phyloP scores from a whole-genome alignment of 2,888 invertebrate genomes.

The Chorisops tibialis region DNA sequence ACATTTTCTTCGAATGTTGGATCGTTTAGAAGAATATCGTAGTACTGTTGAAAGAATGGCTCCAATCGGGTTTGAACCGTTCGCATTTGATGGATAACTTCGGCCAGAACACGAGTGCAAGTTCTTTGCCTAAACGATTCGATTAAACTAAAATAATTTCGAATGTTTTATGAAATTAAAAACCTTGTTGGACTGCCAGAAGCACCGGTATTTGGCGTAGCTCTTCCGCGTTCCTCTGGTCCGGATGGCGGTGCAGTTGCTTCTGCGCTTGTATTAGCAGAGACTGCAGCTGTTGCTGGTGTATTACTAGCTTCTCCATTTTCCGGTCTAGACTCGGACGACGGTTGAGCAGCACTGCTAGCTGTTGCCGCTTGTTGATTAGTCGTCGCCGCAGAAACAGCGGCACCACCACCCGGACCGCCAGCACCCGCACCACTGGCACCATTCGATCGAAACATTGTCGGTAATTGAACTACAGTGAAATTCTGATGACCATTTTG shows the following conservation, averaged over 20 bases:
- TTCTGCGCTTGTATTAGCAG: constrained; percentile 2
- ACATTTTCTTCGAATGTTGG: constrained; percentile 54
- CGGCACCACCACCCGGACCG: constrained; percentile 19
- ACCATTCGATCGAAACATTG: constrained; percentile 43
- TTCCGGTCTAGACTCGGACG: background rate
- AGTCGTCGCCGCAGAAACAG: constrained; percentile 30
- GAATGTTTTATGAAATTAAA: background rate
- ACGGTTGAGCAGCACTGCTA: background rate
- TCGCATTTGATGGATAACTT: constrained; percentile 48
- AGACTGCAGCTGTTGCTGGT: background rate
- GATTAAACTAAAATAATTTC: background rate
- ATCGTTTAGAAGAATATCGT: constrained; percentile 61
- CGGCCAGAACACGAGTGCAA: constrained; percentile 46
- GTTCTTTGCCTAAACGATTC: constrained; percentile 42
- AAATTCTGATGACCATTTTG: constrained; percentile 48
- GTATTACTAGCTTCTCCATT: constrained; percentile 31
- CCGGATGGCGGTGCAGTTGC: background rate
- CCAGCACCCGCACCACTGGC: constrained; percentile 28
- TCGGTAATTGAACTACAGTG: constrained; percentile 48
- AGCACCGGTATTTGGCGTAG: constrained; percentile 33
- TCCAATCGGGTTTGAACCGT: constrained; percentile 55
- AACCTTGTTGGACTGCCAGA: constrained; percentile 9
- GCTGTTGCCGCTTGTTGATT: constrained; percentile 32
- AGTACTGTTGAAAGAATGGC: constrained; percentile 65
- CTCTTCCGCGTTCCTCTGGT: constrained; percentile 45